These are phyloP conservation scores for Thinocorus orbignyianus DNA, from an alignment of 2,113 vertebrate species.

Conservation along the genomic window DNA sequence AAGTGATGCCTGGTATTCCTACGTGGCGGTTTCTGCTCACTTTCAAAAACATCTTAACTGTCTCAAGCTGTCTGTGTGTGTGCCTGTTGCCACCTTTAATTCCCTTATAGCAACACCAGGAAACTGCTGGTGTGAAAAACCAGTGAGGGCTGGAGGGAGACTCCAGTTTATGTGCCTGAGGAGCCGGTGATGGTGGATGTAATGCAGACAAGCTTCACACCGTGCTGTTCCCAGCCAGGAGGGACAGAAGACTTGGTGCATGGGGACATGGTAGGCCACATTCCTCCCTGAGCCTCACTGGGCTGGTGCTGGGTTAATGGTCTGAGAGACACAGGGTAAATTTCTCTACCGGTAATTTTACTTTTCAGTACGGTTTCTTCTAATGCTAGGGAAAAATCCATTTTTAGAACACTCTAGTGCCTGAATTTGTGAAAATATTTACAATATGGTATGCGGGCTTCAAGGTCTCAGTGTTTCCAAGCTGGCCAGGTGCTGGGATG, in stretches of 20 bases:
- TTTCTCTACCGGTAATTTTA: neutral
- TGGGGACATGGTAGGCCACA: neutral
- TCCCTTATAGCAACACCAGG: neutral
- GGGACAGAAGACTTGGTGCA: neutral
- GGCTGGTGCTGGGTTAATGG: neutral
- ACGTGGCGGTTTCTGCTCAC: neutral
- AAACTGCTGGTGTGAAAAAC: neutral
- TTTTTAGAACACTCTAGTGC: neutral
- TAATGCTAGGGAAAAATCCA: neutral
- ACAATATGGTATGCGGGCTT: neutral
- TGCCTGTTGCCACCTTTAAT: neutral
- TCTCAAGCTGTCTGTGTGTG: neutral
- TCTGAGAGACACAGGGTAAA: neutral
- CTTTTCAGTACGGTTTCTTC: neutral
- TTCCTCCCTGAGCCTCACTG: too few relatives aligned
- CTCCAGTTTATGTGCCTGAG: rapidly evolving
- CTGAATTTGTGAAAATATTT: neutral
- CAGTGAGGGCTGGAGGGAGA: neutral
- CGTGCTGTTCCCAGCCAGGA: too few relatives aligned
- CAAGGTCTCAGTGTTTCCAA: neutral
- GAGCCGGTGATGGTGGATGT: rapidly evolving
- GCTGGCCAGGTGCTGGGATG: neutral
- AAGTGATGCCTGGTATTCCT: neutral
- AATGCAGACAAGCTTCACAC: neutral
- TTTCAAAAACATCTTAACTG: neutral